A percentile compares a stretch with the other conserved stretches of the same genome.
Evolutionary conservation across 2,888 invertebrate genomes (phyloP).

Genomic region (Neocrepidodera transversa): DNA sequence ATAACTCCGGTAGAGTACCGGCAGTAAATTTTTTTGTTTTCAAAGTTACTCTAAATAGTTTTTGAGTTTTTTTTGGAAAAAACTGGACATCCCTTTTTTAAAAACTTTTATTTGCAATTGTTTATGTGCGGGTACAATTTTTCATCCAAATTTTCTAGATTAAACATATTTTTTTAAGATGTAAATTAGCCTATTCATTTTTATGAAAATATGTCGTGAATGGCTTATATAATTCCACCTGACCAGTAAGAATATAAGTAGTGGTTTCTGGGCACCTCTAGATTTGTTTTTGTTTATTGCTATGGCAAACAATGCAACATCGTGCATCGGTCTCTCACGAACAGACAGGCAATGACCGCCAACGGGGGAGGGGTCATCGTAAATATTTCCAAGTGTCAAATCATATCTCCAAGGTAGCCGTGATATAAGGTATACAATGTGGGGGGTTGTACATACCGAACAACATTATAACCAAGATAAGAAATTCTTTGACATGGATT

Average conservation of each 20-base stretch:
- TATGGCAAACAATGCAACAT: conserved; percentile 44
- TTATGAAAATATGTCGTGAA: too few species aligned
- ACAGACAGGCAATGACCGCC: conserved; percentile 53
- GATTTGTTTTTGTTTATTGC: conserved; percentile 21
- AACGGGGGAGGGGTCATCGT: conserved; percentile 26
- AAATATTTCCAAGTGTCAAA: conserved; percentile 32
- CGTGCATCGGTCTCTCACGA: conserved; percentile 53
- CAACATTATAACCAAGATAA: not conserved
- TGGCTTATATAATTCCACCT: too few species aligned
- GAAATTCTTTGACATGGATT: not conserved
- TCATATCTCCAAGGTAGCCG: conserved; percentile 26
- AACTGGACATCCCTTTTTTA: too few species aligned
- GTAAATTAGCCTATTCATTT: too few species aligned
- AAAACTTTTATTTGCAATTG: too few species aligned
- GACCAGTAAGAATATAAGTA: not conserved
- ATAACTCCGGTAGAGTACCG: too few species aligned
- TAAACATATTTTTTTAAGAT: too few species aligned
- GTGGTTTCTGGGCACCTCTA: conserved; percentile 19
- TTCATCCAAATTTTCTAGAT: too few species aligned
- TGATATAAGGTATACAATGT: conserved; percentile 12
- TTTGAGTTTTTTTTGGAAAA: too few species aligned
- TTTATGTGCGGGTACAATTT: too few species aligned
- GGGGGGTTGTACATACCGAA: conserved; percentile 8
- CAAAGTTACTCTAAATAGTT: too few species aligned
- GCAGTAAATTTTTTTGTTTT: too few species aligned